Base-by-base conservation (phyloP, 1,140 invertebrate species). In the Ericerus pela region DNA sequence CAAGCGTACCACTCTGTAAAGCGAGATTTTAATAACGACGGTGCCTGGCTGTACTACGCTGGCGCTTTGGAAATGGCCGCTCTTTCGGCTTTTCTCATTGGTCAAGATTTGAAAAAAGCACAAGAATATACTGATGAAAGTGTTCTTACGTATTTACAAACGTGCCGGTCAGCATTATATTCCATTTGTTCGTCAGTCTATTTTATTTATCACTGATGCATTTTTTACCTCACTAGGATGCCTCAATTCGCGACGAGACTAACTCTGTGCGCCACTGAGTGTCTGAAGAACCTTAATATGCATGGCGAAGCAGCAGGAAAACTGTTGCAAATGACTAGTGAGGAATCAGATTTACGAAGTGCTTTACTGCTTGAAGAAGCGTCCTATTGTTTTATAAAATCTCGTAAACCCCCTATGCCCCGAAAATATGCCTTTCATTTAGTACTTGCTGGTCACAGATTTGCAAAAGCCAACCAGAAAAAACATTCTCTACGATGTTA, bases 361-460 rank as follows among this genome's bases (percentile, higher is more conserved):
- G 93, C 93, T 8, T 71, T 98, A 57, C 72, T 97, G 51, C 70
- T 98, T 14, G 95, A 98, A 72, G 94, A 97, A 71, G 92, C 94
- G 0, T 84, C 93, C 0, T 86, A 94, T 66, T 95, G 90, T 67
- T 97, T 92, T 67, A 73, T 96, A 24, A 70, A 75, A 54, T 78
- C 75, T 3, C 71, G 75, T 2, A 79, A 80, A 37, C 76, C 79
- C 1, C 65, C 69, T 4, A 86, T 91, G 81, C 78, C 85, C 58
- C 75, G 94, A 43, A 97, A 96, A 70, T 96, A 94, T 69, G 88
- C 93, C n/a, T 96, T 97, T 68, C 91, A 97, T 65, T 85, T 92
- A 75, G 91, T 97, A 18, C 72, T 98, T 14, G 89, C 94, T 47
- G 94, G 94, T 2, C 88, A 96, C 69, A 74, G 92, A 55, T 96